Conservation (phyloP, 2,888 invertebrate species). For the Plebejus anna region DNA sequence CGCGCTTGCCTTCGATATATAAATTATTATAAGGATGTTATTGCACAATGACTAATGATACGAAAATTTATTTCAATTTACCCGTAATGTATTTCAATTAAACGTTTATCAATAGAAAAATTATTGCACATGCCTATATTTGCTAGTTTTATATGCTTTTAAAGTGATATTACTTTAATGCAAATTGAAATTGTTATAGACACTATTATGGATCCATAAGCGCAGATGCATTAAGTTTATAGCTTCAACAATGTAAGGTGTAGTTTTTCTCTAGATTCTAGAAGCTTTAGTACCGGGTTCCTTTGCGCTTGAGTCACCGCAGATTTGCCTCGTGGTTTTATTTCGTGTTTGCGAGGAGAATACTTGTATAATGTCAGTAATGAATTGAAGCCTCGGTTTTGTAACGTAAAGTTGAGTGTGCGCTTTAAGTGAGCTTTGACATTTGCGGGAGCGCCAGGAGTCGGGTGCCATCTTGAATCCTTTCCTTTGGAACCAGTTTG, state of each 20-base stretch:
- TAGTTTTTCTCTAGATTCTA: conserved; percentile 38
- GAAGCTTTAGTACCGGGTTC: conserved; percentile 40
- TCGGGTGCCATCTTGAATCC: conserved; percentile 52
- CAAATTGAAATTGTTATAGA: not conserved
- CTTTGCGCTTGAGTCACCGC: conserved; percentile 50
- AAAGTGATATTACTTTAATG: not conserved
- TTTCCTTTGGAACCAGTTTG: conserved; percentile 59
- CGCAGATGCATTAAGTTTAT: conserved; percentile 8
- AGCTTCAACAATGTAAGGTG: conserved; percentile 27
- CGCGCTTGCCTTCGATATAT: conserved; percentile 28
- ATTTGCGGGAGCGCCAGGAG: conserved; percentile 60
- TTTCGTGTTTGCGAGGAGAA: conserved; percentile 1
- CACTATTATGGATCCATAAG: not conserved
- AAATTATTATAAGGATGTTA: conserved; percentile 18
- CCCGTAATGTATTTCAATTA: not conserved
- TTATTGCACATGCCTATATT: not conserved
- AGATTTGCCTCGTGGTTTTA: conserved; percentile 15
- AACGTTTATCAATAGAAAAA: not conserved
- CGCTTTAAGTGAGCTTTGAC: conserved; percentile 54
- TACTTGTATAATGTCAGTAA: conserved; percentile 30
- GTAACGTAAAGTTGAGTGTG: conserved; percentile 55
- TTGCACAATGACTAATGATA: conserved; percentile 19
- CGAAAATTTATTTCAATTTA: not conserved
- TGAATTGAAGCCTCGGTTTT: conserved; percentile 38
- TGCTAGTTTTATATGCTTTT: not conserved